Evolutionary conservation across 2,797 vertebrate species (phyloP).

Genomic region (Poliocrania exsul): DNA sequence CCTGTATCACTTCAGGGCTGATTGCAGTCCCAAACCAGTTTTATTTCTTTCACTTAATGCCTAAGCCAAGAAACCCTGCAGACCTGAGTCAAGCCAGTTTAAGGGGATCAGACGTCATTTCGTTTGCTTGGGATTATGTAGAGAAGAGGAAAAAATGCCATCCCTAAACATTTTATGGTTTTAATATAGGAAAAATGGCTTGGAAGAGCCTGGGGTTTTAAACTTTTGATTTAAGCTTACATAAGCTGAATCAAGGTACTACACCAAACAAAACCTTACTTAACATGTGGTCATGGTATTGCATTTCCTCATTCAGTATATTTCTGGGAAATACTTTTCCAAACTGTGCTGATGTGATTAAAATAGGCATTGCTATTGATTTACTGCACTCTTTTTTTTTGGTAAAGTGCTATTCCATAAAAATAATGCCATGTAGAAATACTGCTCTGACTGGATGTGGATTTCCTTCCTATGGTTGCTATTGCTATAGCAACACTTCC

Average conservation of each 20-base stretch:
- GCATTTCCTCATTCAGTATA: not conserved
- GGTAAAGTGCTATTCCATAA: not conserved
- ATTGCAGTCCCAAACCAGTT: not conserved
- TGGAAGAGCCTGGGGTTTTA: not conserved
- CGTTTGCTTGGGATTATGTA: not conserved
- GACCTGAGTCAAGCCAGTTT: not conserved
- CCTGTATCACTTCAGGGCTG: not conserved
- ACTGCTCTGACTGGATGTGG: not conserved
- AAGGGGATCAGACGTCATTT: not conserved
- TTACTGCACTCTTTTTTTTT: not conserved
- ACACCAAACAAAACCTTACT: not conserved
- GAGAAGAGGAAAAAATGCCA: not conserved
- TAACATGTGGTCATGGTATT: not conserved
- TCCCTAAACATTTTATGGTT: not conserved
- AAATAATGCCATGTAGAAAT: not conserved
- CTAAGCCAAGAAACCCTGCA: not conserved
- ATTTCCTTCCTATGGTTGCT: constrained; percentile 20
- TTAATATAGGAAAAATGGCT: not conserved
- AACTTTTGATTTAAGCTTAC: not conserved
- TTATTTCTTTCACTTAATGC: not conserved
- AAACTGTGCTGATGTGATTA: not conserved
- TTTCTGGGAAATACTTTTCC: not conserved
- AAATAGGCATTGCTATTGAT: not conserved
- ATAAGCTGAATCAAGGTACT: not conserved
- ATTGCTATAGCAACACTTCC: constrained; percentile 28